A percentile compares a stretch with the other conserved stretches of the same genome.
These are phyloP conservation scores for Propithecus perrieri DNA, from an alignment of 2,797 vertebrate genomes.

Conservation along the genomic window DNA sequence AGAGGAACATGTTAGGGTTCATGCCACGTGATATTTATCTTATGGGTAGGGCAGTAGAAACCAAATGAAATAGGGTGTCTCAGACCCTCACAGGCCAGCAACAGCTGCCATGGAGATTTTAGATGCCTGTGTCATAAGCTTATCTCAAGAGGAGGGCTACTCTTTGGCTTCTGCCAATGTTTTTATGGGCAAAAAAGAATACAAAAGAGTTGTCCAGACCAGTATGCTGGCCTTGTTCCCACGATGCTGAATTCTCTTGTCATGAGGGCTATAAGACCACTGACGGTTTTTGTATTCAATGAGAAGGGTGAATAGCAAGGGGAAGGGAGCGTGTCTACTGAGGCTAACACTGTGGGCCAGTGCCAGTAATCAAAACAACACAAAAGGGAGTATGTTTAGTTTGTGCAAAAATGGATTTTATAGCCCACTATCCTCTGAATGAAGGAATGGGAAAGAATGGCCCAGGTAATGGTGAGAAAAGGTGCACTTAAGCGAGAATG, in stretches of 20 bases:
- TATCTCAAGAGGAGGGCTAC: neutral
- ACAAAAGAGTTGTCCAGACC: neutral
- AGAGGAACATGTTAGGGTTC: neutral
- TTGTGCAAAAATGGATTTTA: neutral
- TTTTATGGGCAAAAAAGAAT: neutral
- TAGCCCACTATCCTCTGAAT: neutral
- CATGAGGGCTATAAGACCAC: neutral
- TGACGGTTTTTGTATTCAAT: neutral
- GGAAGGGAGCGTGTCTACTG: neutral
- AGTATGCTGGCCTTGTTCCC: neutral
- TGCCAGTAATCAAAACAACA: neutral
- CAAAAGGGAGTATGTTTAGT: neutral
- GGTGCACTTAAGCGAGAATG: neutral
- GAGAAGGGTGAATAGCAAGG: neutral
- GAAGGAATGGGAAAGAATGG: neutral
- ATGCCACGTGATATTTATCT: neutral
- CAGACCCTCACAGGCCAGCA: neutral
- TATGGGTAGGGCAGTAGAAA: neutral
- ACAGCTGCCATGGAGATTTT: constrained; percentile 7
- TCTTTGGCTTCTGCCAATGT: neutral
- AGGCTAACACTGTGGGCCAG: neutral
- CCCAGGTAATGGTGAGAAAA: neutral
- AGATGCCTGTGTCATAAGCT: neutral
- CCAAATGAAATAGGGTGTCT: neutral
- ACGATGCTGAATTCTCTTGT: neutral